Conservation (phyloP, 2,113 vertebrate genomes). For the Callithrix jacchus region DNA sequence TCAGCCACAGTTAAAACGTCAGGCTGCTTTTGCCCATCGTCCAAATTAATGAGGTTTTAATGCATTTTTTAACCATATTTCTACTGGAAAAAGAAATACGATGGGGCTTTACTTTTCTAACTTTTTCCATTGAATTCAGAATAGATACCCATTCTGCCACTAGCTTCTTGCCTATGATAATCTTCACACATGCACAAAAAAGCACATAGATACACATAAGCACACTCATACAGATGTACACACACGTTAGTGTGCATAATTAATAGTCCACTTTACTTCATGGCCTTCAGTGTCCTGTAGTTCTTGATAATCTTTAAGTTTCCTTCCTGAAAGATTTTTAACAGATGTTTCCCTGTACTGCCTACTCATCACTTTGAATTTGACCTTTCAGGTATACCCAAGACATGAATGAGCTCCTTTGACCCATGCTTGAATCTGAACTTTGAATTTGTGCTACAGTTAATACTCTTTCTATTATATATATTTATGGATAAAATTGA, state of each 20-base stretch:
- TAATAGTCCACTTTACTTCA: background rate
- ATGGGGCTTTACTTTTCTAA: background rate
- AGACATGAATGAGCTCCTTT: background rate
- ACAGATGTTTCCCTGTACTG: background rate
- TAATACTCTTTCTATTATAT: background rate
- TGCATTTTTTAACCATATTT: background rate
- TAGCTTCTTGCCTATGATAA: background rate
- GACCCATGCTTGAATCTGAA: background rate
- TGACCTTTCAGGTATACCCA: background rate
- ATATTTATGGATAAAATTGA: background rate
- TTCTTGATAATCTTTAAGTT: background rate
- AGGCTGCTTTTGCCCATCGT: background rate
- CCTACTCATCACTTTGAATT: background rate
- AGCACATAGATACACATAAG: accelerated
- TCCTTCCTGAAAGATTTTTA: background rate
- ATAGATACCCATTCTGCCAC: background rate
- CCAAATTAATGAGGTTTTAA: background rate
- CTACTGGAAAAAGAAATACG: background rate
- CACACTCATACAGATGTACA: background rate
- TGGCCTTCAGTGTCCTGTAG: background rate
- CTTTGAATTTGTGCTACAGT: background rate
- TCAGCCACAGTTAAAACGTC: background rate
- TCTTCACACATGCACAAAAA: background rate
- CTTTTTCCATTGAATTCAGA: background rate
- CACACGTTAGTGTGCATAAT: background rate